Percentiles rank a stretch among this genome's conserved stretches.
Evolutionary conservation across 2,888 invertebrate species (phyloP).

Genomic region (Liposcelis brunnea): DNA sequence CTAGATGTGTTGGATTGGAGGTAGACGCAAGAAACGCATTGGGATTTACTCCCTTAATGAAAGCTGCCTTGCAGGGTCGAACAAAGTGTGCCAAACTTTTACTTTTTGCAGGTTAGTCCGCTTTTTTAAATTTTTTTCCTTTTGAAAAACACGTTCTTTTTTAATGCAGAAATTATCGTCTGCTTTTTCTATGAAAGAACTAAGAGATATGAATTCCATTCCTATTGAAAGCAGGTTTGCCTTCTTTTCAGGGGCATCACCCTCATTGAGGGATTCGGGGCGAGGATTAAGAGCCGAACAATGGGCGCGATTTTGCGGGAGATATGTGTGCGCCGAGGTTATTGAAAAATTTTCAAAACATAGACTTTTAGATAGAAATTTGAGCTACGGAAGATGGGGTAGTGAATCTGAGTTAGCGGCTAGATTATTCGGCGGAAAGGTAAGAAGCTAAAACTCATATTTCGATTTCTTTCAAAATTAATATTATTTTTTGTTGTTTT

Average conservation of each 20-base stretch:
- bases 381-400: conserved; percentile 37
- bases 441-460: conserved; percentile 10
- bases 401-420: conserved; percentile 40
- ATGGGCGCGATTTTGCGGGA: conserved; percentile 57
- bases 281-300: conserved; percentile 51
- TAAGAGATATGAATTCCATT: too few species aligned
- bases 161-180: too few species aligned
- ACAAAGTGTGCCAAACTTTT: conserved; percentile 55
- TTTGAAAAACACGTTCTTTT: too few species aligned
- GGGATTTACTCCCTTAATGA: conserved; percentile 56
- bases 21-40: conserved; percentile 50
- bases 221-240: too few species aligned
- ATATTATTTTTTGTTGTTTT: neutral
- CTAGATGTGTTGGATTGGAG: conserved; percentile 42
- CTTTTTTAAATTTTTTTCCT: neutral
- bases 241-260: conserved; percentile 42
- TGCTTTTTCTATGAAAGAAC: too few species aligned
- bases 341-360: conserved; percentile 47
- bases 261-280: conserved; percentile 46
- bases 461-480: neutral
- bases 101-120: conserved; percentile 46
- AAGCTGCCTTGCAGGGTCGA: conserved; percentile 56
- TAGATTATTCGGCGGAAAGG: conserved; percentile 19
- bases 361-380: conserved; percentile 35
- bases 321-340: conserved; percentile 49